Evolutionary conservation across 2,888 invertebrate genomes (phyloP), one percentile per base, ranked within the genome.

Genomic region (Tromatobia lineatoria): DNA sequence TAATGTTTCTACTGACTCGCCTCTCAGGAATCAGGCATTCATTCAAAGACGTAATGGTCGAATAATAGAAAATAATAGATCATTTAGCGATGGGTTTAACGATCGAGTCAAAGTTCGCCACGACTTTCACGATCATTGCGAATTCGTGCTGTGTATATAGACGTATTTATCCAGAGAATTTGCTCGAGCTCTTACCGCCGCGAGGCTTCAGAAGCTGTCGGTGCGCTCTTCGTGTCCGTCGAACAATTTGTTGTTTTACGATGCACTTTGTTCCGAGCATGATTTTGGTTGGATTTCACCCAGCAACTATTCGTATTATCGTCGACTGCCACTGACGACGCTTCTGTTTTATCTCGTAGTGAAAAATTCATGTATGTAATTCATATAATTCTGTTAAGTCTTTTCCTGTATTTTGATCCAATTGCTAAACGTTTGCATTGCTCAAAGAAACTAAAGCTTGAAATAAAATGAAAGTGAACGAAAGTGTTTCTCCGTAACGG

Each of bases 381-480:
- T 8, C 61, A 38, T 38, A 3, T 61, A 45, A n/a, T 20, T 29
- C 23, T 18, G 42, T n/a, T 13, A 7, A 45, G 7, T 42, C 42
- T 45, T 73, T 6, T n/a, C n/a, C 45, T 59, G 45, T 34, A 38
- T 54, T 54, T 38, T n/a, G 25, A n/a, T 45, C 18, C 18, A 59
- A 59, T 59, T 45, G 10, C 45, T n/a, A 2, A 11, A 25, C 42
- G 45, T 29, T 45, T n/a, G 25, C 52, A 45, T 45, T 45, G 8
- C n/a, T n/a, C n/a, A n/a, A 29, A 42, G 38, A 20, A 11, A n/a
- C 25, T 13, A 57, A 13, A 47, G 59, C 38, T 45, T 4, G 73
- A 45, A 59, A 45, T 34, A n/a, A 69, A 81, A 76, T 52, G 76
- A 81, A 71, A 81, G 81, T 57, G 34, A 47, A 76, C 64, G 81